These are phyloP conservation scores for Acanthiza pusilla DNA, from an alignment of 2,797 vertebrate species.

Conservation along the genomic window DNA sequence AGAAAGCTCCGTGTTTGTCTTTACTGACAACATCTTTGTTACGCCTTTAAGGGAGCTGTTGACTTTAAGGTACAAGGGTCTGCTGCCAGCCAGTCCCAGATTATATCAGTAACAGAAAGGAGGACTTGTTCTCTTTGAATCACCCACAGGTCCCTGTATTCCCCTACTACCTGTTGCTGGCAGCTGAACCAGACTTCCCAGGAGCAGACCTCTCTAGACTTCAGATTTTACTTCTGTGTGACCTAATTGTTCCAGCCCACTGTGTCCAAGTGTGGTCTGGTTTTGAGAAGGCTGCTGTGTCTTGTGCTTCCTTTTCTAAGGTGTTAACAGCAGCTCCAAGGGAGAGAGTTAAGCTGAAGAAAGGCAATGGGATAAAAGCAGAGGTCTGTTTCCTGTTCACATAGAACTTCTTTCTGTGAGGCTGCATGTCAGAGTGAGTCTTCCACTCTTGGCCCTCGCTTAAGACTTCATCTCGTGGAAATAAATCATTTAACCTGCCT, in stretches of 20 bases:
- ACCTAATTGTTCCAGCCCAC: neutral
- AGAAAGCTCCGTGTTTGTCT: neutral
- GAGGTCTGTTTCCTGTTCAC: neutral
- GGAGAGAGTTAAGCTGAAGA: neutral
- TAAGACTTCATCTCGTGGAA: neutral
- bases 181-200: neutral
- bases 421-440: neutral
- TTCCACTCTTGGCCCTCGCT: neutral
- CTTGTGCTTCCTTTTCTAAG: neutral
- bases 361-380: neutral
- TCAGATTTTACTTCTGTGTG: neutral
- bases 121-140: neutral
- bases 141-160: neutral
- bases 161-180: neutral
- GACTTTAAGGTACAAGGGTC: slow-evolving; percentile 10
- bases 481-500: neutral
- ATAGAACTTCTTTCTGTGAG: neutral
- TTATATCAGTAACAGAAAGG: neutral
- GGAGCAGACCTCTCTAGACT: neutral
- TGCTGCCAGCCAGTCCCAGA: neutral
- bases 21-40: neutral
- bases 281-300: neutral
- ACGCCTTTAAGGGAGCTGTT: neutral
- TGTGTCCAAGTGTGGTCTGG: neutral
- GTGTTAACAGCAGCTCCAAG: neutral